Evolutionary conservation across 2,797 vertebrate species (phyloP), one percentile per base, ranked within the genome.

Genomic region (Microtus obscurus): DNA sequence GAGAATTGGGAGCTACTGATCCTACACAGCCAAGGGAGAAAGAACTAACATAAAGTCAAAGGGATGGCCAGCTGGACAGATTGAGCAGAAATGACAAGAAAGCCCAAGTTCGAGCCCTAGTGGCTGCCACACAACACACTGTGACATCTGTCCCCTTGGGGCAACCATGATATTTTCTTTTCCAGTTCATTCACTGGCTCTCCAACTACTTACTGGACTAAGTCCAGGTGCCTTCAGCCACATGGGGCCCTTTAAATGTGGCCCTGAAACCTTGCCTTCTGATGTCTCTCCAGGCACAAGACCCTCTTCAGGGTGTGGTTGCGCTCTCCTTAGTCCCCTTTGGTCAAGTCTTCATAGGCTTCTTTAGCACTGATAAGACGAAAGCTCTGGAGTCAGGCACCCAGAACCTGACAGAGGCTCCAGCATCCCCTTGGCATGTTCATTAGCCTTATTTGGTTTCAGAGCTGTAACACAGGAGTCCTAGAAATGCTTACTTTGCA

Each of bases 41-140:
- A 80, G 31, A 40, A 11, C 53, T 69, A 40, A 93, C 19, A 73
- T 59, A 31, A 92, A 94, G 82, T 48, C 87, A 85, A 51, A 95
- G 51, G 25, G 88, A 67, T 40, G 40, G 45, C 63, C 25, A 37
- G n/a, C n/a, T 1, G n/a, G 48, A 83, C 27, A 65, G 27, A 48
- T 1, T 43, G 19, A 53, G 65, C n/a, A 90, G 65, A 73, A 73
- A 85, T 65, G n/a, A 81, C 43, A 2, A 74, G n/a, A 77, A 88
- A 82, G 10, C 10, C 37, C 77, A 17, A 76, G 65, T 21, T 29
- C 21, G 5, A 73, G 40, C 14, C 27, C 7, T 0, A 5, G 6
- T 13, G 81, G 48, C 11, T 31, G 48, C 23, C n/a, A 5, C 6
- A 8, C 21, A 43, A 65, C 25, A 16, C 27, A 21, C 1, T 16